A percentile compares a stretch with the other conserved stretches of the same genome.
These are phyloP conservation scores for Tupaia chinensis DNA, from an alignment of 2,113 vertebrate species.

Conservation along the genomic window DNA sequence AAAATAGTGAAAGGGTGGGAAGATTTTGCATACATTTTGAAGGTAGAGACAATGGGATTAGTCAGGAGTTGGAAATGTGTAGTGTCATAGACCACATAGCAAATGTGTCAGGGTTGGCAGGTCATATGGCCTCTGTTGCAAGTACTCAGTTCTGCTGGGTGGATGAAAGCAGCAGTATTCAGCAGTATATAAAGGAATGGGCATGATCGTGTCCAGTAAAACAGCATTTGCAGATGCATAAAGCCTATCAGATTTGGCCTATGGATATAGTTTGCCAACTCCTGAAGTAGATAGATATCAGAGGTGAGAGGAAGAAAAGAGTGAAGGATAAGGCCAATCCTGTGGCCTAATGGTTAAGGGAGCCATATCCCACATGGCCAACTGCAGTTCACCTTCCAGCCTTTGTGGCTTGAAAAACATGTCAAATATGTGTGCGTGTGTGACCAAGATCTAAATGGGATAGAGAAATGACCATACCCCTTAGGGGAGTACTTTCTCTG, in stretches of 20 bases:
- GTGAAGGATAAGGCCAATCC: not conserved
- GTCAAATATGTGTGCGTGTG: too few species aligned
- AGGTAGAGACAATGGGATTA: not conserved
- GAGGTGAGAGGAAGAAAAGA: not conserved
- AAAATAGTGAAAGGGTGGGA: too few species aligned
- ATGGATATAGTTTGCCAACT: not conserved
- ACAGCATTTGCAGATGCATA: not conserved
- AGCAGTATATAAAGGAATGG: not conserved
- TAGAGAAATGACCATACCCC: too few species aligned
- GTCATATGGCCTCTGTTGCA: not conserved
- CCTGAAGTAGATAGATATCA: not conserved
- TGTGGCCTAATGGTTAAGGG: too few species aligned
- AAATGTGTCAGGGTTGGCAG: not conserved
- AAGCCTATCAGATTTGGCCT: not conserved
- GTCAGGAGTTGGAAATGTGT: not conserved
- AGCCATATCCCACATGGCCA: too few species aligned
- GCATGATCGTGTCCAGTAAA: not conserved
- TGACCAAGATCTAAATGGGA: too few species aligned
- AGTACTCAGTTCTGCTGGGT: not conserved
- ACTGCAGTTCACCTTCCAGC: too few species aligned
- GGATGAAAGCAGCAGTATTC: not conserved
- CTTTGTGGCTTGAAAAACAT: too few species aligned
- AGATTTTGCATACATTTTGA: not conserved
- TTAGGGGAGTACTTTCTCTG: too few species aligned
- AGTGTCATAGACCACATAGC: not conserved